These are phyloP conservation scores for Bombus terrestris DNA, from an alignment of 1,140 invertebrate species.

Conservation along the genomic window DNA sequence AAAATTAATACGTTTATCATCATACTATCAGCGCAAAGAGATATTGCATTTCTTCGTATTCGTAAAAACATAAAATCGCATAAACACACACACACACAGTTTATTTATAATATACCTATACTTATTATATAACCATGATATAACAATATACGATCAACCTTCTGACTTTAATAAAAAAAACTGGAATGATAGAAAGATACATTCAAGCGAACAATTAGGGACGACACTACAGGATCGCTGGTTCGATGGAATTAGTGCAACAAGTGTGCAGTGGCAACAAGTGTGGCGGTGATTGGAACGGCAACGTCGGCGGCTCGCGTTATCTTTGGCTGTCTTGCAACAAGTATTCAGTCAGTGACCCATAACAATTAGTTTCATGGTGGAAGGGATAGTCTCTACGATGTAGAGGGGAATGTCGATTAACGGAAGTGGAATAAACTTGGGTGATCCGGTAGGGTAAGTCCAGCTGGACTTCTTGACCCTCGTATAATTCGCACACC, in stretches of 20 bases:
- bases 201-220: conserved; percentile 7
- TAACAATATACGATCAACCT: neutral
- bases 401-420: conserved; percentile 72
- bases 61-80: too few species aligned
- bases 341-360: conserved; percentile 78
- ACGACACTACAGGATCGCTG: neutral
- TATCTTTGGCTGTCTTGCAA: conserved; percentile 73
- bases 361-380: conserved; percentile 76
- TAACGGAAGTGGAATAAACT: conserved; percentile 80
- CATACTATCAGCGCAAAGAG: too few species aligned
- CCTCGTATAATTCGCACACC: conserved; percentile 9
- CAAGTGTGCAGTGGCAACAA: conserved; percentile 52
- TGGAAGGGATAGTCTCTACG: conserved; percentile 56
- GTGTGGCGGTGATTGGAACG: conserved; percentile 58
- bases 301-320: conserved; percentile 67
- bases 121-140: too few species aligned
- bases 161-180: neutral
- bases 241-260: conserved; percentile 20
- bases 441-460: conserved; percentile 74
- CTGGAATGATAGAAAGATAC: neutral
- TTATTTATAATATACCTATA: too few species aligned
- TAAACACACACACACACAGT: too few species aligned
- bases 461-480: conserved; percentile 50
- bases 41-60: too few species aligned
- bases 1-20: too few species aligned